phyloP scores from a whole-genome alignment of 1,140 invertebrate species.

The Nasonia giraulti region DNA sequence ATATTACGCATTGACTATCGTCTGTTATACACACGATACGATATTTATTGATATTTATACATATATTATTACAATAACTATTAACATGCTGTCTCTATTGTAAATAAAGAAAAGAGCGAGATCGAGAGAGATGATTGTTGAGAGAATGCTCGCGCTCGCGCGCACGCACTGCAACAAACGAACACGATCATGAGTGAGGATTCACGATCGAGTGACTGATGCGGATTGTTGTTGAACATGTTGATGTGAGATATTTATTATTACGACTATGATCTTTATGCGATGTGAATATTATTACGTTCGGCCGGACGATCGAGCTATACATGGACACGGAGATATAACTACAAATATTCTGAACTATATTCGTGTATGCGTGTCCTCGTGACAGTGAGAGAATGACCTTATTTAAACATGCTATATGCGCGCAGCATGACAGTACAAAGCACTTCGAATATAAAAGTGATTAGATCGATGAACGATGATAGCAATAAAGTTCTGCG shows the following conservation, averaged over 20 bases:
- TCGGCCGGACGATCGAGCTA: slow-evolving; percentile 4
- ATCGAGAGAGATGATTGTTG: neutral
- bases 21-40: neutral
- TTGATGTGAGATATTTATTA: neutral
- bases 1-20: neutral
- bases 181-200: neutral
- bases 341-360: neutral
- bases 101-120: neutral
- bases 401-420: slow-evolving; percentile 47
- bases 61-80: neutral
- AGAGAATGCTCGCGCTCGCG: neutral
- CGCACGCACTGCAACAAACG: neutral
- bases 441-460: slow-evolving; percentile 47
- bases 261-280: neutral
- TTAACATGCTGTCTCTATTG: neutral
- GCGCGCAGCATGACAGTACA: slow-evolving; percentile 45
- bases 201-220: neutral
- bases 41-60: neutral
- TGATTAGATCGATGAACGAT: slow-evolving; percentile 43
- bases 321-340: slow-evolving; percentile 14
- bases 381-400: slow-evolving; percentile 22
- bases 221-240: neutral
- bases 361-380: slow-evolving; percentile 21
- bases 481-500: slow-evolving; percentile 58
- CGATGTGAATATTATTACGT: neutral